These are phyloP conservation scores for Meta bourneti DNA, from an alignment of 2,888 invertebrate genomes.

Conservation along the genomic window DNA sequence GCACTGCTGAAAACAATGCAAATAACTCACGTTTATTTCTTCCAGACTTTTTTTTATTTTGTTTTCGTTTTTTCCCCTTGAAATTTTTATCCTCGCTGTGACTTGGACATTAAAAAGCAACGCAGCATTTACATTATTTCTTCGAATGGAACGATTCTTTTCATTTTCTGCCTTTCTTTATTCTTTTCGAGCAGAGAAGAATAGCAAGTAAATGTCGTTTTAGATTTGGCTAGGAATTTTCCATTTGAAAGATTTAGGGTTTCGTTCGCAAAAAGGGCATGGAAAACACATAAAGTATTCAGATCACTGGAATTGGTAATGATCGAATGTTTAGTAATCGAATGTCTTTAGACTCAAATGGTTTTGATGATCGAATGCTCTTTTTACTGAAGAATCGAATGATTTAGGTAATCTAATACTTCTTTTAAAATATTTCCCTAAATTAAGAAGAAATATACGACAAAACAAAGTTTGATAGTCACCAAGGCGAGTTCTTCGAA, in stretches of 20 bases:
- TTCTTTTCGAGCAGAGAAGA: slow-evolving; percentile 48
- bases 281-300: slow-evolving; percentile 24
- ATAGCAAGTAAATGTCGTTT: slow-evolving; percentile 53
- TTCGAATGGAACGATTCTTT: slow-evolving; percentile 42
- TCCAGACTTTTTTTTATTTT: slow-evolving; percentile 9
- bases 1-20: slow-evolving; percentile 69
- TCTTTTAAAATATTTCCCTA: too few species aligned
- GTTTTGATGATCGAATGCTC: too few species aligned
- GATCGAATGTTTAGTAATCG: not conserved
- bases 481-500: too few species aligned
- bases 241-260: slow-evolving; percentile 54
- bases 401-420: too few species aligned
- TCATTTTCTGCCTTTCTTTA: slow-evolving; percentile 11
- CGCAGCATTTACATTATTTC: slow-evolving; percentile 57
- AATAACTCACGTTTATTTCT: slow-evolving; percentile 53
- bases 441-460: too few species aligned
- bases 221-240: slow-evolving; percentile 59
- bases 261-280: slow-evolving; percentile 31
- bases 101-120: slow-evolving; percentile 58
- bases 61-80: slow-evolving; percentile 22
- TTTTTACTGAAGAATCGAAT: too few species aligned
- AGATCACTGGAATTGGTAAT: slow-evolving; percentile 1
- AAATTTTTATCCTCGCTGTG: slow-evolving; percentile 34
- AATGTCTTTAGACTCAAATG: not conserved
- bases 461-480: too few species aligned